Percentiles rank a stretch among this genome's conserved stretches.
Evolutionary conservation across 1,140 invertebrate genomes (phyloP).

Genomic region (Lordiphosa stackelbergi): DNA sequence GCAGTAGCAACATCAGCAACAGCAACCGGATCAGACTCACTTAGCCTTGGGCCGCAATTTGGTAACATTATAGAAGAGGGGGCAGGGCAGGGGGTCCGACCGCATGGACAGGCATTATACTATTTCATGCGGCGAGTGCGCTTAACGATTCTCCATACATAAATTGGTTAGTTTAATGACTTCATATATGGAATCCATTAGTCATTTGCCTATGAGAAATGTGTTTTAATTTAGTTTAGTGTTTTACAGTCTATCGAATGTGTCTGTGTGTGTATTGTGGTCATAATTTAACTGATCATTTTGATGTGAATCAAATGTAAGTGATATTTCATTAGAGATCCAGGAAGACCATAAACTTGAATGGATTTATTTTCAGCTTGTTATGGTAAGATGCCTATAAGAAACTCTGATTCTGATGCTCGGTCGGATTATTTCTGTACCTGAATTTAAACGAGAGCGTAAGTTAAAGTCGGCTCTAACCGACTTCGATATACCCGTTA

Average conservation of each 20-base stretch:
- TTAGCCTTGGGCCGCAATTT: conserved; percentile 11
- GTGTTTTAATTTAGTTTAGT: conserved; percentile 5
- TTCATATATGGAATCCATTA: conserved; percentile 6
- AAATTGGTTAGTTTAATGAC: conserved; percentile 14
- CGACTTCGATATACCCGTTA: no score
- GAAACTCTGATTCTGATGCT: no score
- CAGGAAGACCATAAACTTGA: no score
- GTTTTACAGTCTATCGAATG: conserved; percentile 24
- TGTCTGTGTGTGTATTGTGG: conserved; percentile 1
- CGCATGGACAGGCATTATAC: not conserved
- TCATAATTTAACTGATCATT: no score
- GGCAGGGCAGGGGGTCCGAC: no score
- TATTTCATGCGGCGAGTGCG: conserved; percentile 1
- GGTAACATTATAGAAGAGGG: conserved; percentile 4
- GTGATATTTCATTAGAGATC: no score
- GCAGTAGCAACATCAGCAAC: conserved; percentile 7
- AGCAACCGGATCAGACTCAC: conserved; percentile 6
- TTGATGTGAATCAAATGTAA: no score
- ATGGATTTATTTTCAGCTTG: no score
- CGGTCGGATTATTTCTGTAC: no score
- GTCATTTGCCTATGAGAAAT: conserved; percentile 6
- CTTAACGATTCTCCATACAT: conserved; percentile 5
- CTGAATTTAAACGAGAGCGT: no score
- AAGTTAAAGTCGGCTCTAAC: no score
- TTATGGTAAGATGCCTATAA: no score